These are phyloP conservation scores for Tinamus major DNA, from an alignment of 2,797 vertebrate genomes.

Conservation along the genomic window DNA sequence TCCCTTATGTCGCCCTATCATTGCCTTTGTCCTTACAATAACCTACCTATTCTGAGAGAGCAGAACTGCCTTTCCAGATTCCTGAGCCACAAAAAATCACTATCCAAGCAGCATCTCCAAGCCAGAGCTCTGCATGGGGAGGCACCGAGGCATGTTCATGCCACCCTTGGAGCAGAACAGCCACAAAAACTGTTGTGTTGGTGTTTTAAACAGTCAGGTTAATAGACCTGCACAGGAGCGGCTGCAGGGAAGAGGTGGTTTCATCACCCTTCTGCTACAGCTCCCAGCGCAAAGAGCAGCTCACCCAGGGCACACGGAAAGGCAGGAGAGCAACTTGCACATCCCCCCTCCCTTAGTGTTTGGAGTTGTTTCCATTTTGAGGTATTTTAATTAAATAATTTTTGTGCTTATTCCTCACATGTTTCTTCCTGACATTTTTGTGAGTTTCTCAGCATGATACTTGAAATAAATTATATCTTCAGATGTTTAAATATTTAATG, in stretches of 20 bases:
- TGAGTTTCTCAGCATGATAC: background rate
- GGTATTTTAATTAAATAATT: background rate
- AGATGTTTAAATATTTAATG: background rate
- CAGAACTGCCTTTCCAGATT: background rate
- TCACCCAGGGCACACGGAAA: rapidly evolving
- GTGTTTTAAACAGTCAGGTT: conserved; percentile 28
- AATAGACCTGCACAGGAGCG: background rate
- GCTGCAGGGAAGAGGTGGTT: background rate
- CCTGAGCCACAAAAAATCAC: background rate
- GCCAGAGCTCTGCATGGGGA: background rate
- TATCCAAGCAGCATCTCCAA: background rate
- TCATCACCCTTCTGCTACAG: background rate
- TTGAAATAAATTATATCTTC: background rate
- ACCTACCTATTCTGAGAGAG: background rate
- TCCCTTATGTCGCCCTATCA: background rate
- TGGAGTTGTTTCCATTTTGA: background rate
- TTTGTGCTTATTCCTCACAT: background rate
- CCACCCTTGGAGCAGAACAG: background rate
- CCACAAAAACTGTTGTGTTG: background rate
- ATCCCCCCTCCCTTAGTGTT: background rate
- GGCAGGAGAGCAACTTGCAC: rapidly evolving
- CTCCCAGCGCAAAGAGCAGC: background rate
- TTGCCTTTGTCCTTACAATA: background rate
- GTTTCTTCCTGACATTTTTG: background rate
- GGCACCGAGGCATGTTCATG: background rate